phyloP scores from a whole-genome alignment of 1,140 invertebrate species.

The Anagrus nilaparvatae region DNA sequence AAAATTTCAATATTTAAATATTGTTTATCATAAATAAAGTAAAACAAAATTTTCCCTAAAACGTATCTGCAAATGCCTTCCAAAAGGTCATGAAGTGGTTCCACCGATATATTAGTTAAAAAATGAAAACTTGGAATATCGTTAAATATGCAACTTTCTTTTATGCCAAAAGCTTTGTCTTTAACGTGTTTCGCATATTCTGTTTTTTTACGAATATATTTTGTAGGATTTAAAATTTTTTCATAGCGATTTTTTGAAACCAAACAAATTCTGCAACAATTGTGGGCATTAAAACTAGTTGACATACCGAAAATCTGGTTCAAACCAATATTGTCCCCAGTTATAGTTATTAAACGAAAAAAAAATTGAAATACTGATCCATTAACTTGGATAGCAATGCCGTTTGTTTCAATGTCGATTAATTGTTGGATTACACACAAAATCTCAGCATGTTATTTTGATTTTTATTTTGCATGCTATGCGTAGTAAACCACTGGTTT shows the following conservation, averaged over 20 bases:
- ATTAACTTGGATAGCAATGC: constrained; percentile 7
- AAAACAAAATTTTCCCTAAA: constrained; percentile 24
- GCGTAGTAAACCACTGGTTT: no score
- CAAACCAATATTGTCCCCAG: constrained; percentile 28
- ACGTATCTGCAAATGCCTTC: constrained; percentile 33
- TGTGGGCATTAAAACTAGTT: constrained; percentile 22
- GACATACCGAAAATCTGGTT: constrained; percentile 23
- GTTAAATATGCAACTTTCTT: constrained; percentile 29
- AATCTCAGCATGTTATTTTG: no score
- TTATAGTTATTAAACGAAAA: constrained; percentile 22
- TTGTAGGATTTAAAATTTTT: not conserved
- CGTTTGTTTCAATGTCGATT: constrained; percentile 6
- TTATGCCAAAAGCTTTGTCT: constrained; percentile 21
- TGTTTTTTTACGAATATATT: not conserved
- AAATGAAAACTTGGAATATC: constrained; percentile 28
- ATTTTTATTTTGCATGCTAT: no score
- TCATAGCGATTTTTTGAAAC: not conserved
- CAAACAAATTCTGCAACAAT: constrained; percentile 26
- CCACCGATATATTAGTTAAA: constrained; percentile 28
- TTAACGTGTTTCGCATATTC: not conserved
- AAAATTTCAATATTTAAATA: constrained; percentile 20
- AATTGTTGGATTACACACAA: constrained; percentile 10
- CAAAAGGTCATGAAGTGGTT: constrained; percentile 35
- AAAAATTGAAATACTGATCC: constrained; percentile 11
- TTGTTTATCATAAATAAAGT: constrained; percentile 23